Percentiles rank a stretch among this genome's conserved stretches.
Evolutionary conservation across 1,140 invertebrate species (phyloP).

Genomic region (Batillaria attramentaria): DNA sequence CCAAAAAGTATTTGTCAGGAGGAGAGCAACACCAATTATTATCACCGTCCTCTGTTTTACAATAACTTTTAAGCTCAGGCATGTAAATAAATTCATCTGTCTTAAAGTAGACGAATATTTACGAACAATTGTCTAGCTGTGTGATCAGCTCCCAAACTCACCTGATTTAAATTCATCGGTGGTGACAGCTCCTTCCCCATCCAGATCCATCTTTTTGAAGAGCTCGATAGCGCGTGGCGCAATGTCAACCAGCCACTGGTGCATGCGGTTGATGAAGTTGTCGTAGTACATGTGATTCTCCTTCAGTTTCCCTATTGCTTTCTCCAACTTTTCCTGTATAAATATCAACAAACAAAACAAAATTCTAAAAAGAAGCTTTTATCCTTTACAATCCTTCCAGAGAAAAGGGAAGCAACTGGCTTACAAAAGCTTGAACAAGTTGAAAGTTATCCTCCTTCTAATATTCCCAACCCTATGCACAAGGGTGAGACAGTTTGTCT

Average conservation of each 20-base stretch:
- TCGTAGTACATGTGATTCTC: constrained; percentile 50
- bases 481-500: too few relatives aligned
- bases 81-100: too few relatives aligned
- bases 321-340: constrained; percentile 62
- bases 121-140: too few relatives aligned
- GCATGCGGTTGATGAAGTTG: constrained; percentile 62
- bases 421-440: background rate
- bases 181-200: constrained; percentile 57
- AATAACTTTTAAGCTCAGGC: too few relatives aligned
- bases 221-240: constrained; percentile 47
- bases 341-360: too few relatives aligned
- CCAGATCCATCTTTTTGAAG: constrained; percentile 59
- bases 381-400: background rate
- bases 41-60: too few relatives aligned
- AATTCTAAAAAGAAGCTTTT: background rate
- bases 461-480: too few relatives aligned
- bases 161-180: constrained; percentile 68
- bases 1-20: too few relatives aligned
- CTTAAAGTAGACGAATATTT: too few relatives aligned
- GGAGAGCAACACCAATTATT: too few relatives aligned
- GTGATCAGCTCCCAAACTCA: too few relatives aligned
- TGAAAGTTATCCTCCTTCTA: background rate
- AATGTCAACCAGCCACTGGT: constrained; percentile 59
- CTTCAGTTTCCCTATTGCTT: constrained; percentile 54
- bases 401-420: background rate